Evolutionary conservation across 2,888 invertebrate genomes (phyloP).

Genomic region (Rhopalosiphum nymphaeae): DNA sequence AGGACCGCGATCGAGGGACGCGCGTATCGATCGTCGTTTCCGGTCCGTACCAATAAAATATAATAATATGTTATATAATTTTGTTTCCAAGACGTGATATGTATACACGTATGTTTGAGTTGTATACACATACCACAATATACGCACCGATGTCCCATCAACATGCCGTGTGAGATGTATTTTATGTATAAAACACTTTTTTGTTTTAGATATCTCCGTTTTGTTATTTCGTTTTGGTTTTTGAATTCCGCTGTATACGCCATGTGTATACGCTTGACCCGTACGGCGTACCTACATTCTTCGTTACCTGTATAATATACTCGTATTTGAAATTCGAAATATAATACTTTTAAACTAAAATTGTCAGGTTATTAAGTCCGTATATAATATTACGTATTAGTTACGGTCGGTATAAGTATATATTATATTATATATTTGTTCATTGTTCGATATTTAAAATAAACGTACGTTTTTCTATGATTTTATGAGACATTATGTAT

Average conservation of each 20-base stretch:
- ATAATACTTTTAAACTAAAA: background rate
- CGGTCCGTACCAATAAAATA: background rate
- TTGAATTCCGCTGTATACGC: background rate
- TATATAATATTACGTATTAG: too few species aligned
- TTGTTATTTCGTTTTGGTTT: background rate
- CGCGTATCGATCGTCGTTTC: background rate
- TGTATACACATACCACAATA: background rate
- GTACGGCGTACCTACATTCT: background rate
- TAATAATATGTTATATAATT: background rate
- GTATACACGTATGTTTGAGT: background rate
- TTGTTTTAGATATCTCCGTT: background rate
- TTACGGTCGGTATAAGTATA: background rate
- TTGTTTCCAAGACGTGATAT: background rate
- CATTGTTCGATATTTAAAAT: background rate
- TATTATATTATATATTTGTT: background rate
- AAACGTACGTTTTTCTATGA: background rate
- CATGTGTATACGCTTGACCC: background rate
- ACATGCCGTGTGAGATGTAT: background rate
- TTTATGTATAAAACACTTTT: background rate
- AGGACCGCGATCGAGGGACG: background rate
- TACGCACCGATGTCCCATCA: background rate
- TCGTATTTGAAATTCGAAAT: background rate
- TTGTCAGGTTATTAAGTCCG: background rate
- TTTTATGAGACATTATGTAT: background rate
- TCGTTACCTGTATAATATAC: background rate